These are phyloP conservation scores for Capreolus pygargus DNA, from an alignment of 2,113 vertebrate species.

Conservation along the genomic window DNA sequence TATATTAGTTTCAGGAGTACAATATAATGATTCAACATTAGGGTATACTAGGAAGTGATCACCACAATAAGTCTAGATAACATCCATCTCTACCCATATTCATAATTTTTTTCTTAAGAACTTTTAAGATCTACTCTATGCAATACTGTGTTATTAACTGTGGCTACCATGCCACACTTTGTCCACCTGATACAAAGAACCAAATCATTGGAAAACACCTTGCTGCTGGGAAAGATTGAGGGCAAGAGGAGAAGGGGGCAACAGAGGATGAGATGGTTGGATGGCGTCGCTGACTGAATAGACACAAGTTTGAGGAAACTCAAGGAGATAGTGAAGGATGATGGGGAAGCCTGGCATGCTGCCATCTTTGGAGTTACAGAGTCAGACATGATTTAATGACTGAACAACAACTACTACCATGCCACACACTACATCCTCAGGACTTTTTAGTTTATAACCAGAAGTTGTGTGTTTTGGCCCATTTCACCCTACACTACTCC, in stretches of 20 bases:
- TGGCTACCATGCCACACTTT: background rate
- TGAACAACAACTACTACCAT: background rate
- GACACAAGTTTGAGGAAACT: background rate
- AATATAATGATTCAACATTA: background rate
- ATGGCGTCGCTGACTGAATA: background rate
- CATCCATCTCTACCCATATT: background rate
- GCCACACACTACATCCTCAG: background rate
- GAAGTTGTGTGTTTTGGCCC: background rate
- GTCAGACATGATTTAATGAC: background rate
- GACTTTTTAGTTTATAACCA: background rate
- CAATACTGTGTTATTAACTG: background rate
- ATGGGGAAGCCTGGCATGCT: background rate
- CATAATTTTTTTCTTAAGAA: background rate
- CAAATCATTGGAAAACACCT: background rate
- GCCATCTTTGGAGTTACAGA: background rate
- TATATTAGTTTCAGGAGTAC: background rate
- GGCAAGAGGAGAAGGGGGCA: background rate
- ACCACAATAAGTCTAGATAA: background rate
- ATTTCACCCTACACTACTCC: background rate
- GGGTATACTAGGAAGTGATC: background rate
- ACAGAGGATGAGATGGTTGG: background rate
- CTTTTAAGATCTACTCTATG: background rate
- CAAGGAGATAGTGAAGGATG: background rate
- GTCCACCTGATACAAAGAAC: background rate
- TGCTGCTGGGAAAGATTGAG: background rate